Conservation (phyloP, 2,888 invertebrate species). For the Hemithea aestivaria region DNA sequence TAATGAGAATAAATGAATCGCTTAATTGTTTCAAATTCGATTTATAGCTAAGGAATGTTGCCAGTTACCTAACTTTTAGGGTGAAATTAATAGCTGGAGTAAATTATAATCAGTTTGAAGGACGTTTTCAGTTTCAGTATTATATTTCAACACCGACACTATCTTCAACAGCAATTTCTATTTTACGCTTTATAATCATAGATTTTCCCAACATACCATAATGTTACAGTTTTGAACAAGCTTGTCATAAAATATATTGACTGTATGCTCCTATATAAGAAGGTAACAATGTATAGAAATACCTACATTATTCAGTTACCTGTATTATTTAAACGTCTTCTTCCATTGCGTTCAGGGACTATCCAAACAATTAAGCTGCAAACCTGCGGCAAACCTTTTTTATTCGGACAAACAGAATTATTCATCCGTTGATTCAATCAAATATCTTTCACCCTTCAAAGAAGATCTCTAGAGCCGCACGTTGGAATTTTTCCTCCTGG, state of each 20-base stretch:
- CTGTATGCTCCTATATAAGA: too few species aligned
- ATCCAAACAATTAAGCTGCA: constrained; percentile 38
- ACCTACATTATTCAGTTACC: too few species aligned
- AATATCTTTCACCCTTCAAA: constrained; percentile 50
- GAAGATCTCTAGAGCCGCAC: constrained; percentile 42
- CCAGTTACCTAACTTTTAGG: constrained; percentile 15
- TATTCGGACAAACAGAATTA: constrained; percentile 71
- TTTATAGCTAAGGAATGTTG: constrained; percentile 40
- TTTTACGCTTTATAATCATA: too few species aligned
- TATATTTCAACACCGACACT: too few species aligned
- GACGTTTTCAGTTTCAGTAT: neutral
- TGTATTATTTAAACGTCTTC: too few species aligned
- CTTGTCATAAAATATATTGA: too few species aligned
- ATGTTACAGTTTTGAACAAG: too few species aligned
- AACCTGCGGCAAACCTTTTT: constrained; percentile 47
- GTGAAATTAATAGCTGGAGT: constrained; percentile 24
- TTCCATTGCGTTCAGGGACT: too few species aligned
- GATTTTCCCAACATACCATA: too few species aligned
- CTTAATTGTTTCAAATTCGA: constrained; percentile 47
- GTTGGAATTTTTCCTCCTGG: constrained; percentile 57
- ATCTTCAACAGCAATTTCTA: too few species aligned
- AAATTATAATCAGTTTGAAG: constrained; percentile 10
- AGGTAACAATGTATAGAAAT: too few species aligned
- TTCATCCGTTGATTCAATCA: constrained; percentile 61
- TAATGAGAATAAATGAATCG: constrained; percentile 52